Evolutionary conservation across 2,113 vertebrate species (phyloP).

Genomic region (Octodon degus): DNA sequence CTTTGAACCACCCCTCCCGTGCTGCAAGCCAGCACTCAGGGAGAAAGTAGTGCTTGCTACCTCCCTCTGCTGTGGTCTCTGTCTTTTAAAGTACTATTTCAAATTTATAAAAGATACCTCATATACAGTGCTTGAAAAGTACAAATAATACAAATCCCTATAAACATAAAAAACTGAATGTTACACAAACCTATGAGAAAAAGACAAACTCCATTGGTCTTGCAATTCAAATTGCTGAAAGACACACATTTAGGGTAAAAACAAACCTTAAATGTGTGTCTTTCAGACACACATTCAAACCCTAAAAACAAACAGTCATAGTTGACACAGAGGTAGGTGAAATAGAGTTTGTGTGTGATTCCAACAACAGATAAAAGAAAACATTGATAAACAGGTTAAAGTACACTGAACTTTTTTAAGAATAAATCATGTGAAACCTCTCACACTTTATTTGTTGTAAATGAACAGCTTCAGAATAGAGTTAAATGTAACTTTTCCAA

Average conservation of each 20-base stretch:
- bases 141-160: neutral
- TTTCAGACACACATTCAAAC: too few relatives aligned
- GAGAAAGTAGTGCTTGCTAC: too few relatives aligned
- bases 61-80: too few relatives aligned
- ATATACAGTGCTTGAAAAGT: neutral
- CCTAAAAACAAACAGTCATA: neutral
- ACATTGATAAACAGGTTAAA: neutral
- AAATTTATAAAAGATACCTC: neutral
- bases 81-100: neutral
- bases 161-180: neutral
- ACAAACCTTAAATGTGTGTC: too few relatives aligned
- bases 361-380: neutral
- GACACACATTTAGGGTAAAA: neutral
- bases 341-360: neutral
- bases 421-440: too few relatives aligned
- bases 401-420: neutral
- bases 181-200: slow-evolving; percentile 17
- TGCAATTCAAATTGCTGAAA: neutral
- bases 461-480: too few relatives aligned
- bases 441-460: too few relatives aligned
- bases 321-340: neutral
- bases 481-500: too few relatives aligned
- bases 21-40: too few relatives aligned
- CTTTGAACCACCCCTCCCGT: too few relatives aligned
- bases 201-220: neutral